Base-by-base conservation (phyloP, 2,113 vertebrate genomes). In the Myiozetetes cayanensis region DNA sequence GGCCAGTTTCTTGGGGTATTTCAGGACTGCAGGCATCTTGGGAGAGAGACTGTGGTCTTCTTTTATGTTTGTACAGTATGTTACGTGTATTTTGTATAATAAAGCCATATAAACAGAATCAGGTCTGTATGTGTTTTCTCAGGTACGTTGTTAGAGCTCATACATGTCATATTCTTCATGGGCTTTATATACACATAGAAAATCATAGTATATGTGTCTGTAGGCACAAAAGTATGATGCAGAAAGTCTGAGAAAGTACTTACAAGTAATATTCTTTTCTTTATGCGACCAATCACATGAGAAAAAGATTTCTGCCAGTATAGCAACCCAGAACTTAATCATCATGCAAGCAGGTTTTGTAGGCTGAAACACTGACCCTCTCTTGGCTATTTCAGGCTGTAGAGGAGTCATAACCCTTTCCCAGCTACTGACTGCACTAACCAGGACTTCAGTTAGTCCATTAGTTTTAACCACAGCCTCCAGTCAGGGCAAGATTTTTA, bases 281-380 rank as follows among this genome's bases (percentile, higher is more conserved):
- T 41, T 80, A 58, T n/a, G 30, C 15, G 27, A 66, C 35, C 1
- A 2, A 44, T 70, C 21, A n/a, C 27, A 41, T 8, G 21, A 63
- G 43, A 77, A 82, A 37, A 85, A 70, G 21, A 59, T 72, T 94
- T 92, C 68, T 71, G 62, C n/a, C 37, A 47, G 20, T 52, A 46
- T 3, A 83, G 55, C 46, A 92, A 59, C 30, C 7, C 61, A 74
- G 70, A 93, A 55, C 35, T 90, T 39, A 50, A 63, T 72, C 33
- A 53, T 62, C n/a, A 46, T 0, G 0, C 37, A 46, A 1, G 0
- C 50, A 68, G 68, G 33, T 85, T 85, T 47, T 72, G 43, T 17
- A n/a, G 44, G 35, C 65, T 81, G 80, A 63, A 86, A 81, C 14
- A 19, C 33, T 15, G 62, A 33, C 22, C 10, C 27, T 13, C 23